Evolutionary conservation across 2,888 invertebrate species (phyloP).

Genomic region (Rotaria sp.): DNA sequence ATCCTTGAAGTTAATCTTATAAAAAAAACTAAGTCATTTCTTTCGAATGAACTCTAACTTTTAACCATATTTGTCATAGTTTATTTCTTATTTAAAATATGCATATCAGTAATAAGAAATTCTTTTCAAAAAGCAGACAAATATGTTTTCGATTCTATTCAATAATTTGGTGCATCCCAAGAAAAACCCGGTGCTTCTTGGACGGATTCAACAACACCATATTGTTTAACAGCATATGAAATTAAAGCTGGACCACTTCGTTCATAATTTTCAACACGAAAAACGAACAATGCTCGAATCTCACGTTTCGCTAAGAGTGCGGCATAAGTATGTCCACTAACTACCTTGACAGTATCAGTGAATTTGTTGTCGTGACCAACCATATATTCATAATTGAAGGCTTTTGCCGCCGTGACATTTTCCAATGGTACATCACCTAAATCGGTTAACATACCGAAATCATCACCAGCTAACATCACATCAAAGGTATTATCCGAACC

Average conservation of each 20-base stretch:
- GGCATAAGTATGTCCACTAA: neutral
- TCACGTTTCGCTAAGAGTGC: neutral
- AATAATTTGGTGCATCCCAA: neutral
- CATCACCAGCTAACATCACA: neutral
- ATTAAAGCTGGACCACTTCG: neutral
- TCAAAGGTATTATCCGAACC: neutral
- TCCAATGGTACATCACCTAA: neutral
- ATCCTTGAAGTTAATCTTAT: too few relatives aligned
- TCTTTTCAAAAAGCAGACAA: neutral
- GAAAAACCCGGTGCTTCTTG: neutral
- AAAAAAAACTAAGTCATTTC: too few relatives aligned
- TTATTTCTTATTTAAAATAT: too few relatives aligned
- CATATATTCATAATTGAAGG: neutral
- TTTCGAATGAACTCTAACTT: too few relatives aligned
- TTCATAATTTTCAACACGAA: neutral
- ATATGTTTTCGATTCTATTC: neutral
- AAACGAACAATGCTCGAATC: neutral
- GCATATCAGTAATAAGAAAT: too few relatives aligned
- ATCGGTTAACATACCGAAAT: neutral
- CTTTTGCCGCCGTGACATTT: neutral
- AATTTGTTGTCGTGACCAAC: neutral
- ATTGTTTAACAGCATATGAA: conserved; percentile 25
- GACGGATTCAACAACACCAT: neutral
- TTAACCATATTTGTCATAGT: too few relatives aligned
- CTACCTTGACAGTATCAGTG: neutral